These are phyloP conservation scores for Steatocranus sp. DNA, from an alignment of 2,797 vertebrate genomes.

Conservation along the genomic window DNA sequence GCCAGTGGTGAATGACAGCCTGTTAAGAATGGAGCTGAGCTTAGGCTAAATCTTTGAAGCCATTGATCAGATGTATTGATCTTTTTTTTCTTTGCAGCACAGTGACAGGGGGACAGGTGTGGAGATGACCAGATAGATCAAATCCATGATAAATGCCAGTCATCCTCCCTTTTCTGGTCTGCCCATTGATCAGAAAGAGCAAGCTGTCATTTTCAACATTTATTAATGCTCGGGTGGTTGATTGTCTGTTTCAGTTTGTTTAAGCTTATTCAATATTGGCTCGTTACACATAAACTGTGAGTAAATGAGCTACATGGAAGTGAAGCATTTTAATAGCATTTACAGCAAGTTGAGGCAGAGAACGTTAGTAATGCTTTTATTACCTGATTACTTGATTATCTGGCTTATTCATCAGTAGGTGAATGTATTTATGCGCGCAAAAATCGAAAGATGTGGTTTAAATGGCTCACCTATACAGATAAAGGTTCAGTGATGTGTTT, in stretches of 20 bases:
- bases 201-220: slow-evolving; percentile 3
- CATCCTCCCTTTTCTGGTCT: slow-evolving; percentile 27
- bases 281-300: not conserved
- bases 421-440: not conserved
- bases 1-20: slow-evolving; percentile 63
- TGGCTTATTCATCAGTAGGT: not conserved
- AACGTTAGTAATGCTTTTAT: not conserved
- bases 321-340: not conserved
- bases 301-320: not conserved
- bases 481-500: not conserved
- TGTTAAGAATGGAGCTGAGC: slow-evolving; percentile 41
- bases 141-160: slow-evolving; percentile 61
- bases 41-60: slow-evolving; percentile 54
- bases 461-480: not conserved
- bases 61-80: slow-evolving; percentile 68
- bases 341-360: not conserved
- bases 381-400: not conserved
- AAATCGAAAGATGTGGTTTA: not conserved
- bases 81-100: slow-evolving; percentile 22
- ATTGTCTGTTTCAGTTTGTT: not conserved
- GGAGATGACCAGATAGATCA: slow-evolving; percentile 60
- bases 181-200: slow-evolving; percentile 21
- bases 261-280: not conserved
- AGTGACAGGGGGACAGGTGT: slow-evolving; percentile 27
- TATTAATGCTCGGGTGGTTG: not conserved